These are phyloP conservation scores for Heliconius erato DNA, from an alignment of 2,888 invertebrate genomes.

Conservation along the genomic window DNA sequence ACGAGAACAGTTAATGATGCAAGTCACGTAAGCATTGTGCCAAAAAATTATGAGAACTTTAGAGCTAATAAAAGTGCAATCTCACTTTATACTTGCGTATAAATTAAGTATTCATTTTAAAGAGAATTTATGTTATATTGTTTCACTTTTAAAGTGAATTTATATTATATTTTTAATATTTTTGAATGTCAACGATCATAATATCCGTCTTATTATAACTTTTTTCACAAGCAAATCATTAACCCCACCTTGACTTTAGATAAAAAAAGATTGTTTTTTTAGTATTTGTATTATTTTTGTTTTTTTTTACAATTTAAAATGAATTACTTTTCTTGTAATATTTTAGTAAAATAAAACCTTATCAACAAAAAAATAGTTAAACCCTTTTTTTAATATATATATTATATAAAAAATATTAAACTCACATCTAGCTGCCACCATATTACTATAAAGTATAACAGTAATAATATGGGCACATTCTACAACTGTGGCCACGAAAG, in stretches of 20 bases:
- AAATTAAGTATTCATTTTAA: constrained; percentile 16
- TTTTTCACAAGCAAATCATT: constrained; percentile 7
- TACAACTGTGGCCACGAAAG: constrained; percentile 21
- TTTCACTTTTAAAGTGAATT: constrained; percentile 4
- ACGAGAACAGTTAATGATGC: constrained; percentile 29
- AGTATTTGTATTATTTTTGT: too few relatives aligned
- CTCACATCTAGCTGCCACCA: neutral
- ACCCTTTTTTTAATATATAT: neutral
- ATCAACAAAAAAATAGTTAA: neutral
- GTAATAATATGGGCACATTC: neutral
- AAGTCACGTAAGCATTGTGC: constrained; percentile 34
- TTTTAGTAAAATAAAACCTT: neutral
- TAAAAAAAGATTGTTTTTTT: neutral
- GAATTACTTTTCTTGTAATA: neutral
- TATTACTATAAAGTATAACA: neutral
- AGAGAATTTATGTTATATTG: constrained; percentile 4
- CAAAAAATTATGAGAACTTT: constrained; percentile 32
- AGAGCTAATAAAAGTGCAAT: constrained; percentile 19
- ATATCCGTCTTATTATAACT: neutral
- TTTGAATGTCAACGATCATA: neutral
- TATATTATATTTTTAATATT: neutral
- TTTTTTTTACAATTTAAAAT: neutral
- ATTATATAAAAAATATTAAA: neutral
- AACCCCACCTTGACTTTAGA: constrained; percentile 7
- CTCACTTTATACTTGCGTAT: constrained; percentile 20